phyloP scores from a whole-genome alignment of 2,113 vertebrate species.

The Onychostruthus taczanowskii region DNA sequence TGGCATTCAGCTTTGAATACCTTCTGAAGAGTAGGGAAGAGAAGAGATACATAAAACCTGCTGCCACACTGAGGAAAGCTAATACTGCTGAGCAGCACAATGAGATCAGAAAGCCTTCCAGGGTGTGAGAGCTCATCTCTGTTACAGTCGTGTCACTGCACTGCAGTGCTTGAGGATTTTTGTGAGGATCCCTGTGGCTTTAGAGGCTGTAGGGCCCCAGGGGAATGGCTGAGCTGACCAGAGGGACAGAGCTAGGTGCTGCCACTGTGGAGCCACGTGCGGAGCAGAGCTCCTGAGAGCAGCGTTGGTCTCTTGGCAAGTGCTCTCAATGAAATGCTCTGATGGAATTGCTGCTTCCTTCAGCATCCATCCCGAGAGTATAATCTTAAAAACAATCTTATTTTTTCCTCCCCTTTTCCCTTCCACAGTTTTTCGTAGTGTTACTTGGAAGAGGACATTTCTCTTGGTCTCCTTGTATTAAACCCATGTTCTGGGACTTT shows the following conservation, averaged over 20 bases:
- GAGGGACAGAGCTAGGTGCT: background rate
- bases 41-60: background rate
- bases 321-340: background rate
- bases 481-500: background rate
- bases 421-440: background rate
- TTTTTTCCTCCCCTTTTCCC: background rate
- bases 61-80: background rate
- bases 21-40: background rate
- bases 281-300: background rate
- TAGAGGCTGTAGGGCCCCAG: background rate
- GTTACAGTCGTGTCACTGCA: background rate
- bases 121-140: background rate
- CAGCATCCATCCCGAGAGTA: background rate
- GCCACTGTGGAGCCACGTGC: fast-evolving
- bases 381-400: background rate
- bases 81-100: background rate
- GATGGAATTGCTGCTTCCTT: background rate
- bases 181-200: background rate
- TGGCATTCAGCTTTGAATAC: background rate
- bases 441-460: background rate
- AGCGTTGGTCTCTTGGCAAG: background rate
- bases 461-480: background rate
- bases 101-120: background rate
- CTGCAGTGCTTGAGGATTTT: background rate
- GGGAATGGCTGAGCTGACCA: background rate